Base-by-base conservation (phyloP, 2,888 invertebrate species). In the Byasa hedistus region DNA sequence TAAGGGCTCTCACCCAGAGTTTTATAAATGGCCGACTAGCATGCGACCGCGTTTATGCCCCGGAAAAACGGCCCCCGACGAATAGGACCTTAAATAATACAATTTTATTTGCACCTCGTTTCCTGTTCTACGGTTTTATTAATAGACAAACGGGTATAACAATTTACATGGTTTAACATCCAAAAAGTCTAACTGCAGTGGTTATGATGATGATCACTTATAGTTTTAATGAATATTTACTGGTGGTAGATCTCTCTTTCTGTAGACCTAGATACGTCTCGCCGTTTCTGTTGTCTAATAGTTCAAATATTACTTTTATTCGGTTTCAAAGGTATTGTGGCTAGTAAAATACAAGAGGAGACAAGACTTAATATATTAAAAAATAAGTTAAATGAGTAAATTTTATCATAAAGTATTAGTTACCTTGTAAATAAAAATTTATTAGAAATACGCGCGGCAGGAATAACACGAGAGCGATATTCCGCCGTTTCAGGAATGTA, bases 1-100 rank as follows among this genome's bases (percentile, higher is more conserved):
- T 89, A 91, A 87, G 86, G 88, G 86, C 85, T 84, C 87, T 86
- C 87, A 82, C 84, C 81, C 81, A 78, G 73, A 76, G 76, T 75
- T 78, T 88, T 87, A 91, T 87, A 87, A 91, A 92, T 85, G 86
- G 83, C 75, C 78, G 64, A 68, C 75, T 81, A 75, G 77, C 92
- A 92, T 91, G 92, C 92, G 79, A 92, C 79, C 80, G 74, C 75
- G 79, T 80, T 78, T 78, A 76, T 77, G 79, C 71, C 74, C 71
- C 76, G 80, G 82, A 84, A 87, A 88, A 85, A 80, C 79, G 79
- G 2, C 77, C 77, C 74, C 67, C 71, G 61, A 69, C 75, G 78
- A 77, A 79, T 78, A 76, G 78, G 76, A 78, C 83, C 82, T 85
- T 85, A 83, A 84, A 83, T 85, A 84, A 85, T 57, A 87, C 78